These are phyloP conservation scores for Oxyteleia sp. DNA, from an alignment of 2,888 invertebrate species.

Conservation along the genomic window DNA sequence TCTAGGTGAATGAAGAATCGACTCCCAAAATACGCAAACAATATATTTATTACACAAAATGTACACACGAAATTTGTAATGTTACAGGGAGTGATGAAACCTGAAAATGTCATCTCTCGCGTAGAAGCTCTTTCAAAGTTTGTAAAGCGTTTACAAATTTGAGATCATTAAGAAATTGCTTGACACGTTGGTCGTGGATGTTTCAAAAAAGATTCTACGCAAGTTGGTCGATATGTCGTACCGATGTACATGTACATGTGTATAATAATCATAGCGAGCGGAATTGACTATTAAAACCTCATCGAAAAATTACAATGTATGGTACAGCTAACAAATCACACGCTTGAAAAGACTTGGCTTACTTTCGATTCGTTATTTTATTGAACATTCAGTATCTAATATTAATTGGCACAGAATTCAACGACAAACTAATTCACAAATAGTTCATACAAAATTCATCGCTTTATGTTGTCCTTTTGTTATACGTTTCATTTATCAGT, in stretches of 20 bases:
- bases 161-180: constrained; percentile 1
- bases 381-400: constrained; percentile 17
- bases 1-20: too few species aligned
- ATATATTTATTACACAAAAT: constrained; percentile 23
- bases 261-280: constrained; percentile 15
- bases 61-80: neutral
- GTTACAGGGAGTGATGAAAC: neutral
- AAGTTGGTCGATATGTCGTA: neutral
- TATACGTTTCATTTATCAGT: constrained; percentile 8
- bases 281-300: constrained; percentile 11
- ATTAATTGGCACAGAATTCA: constrained; percentile 30
- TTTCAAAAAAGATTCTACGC: neutral
- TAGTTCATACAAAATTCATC: constrained; percentile 5
- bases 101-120: neutral
- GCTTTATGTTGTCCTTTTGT: neutral
- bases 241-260: neutral
- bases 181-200: too few species aligned
- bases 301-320: neutral
- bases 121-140: constrained; percentile 13
- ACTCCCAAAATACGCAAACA: constrained; percentile 15
- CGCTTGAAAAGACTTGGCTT: constrained; percentile 2
- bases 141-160: constrained; percentile 25
- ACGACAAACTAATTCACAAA: constrained; percentile 18
- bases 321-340: neutral
- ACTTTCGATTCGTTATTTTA: constrained; percentile 12